These are phyloP conservation scores for Vombatus ursinus DNA, from an alignment of 2,113 vertebrate genomes.

Conservation along the genomic window DNA sequence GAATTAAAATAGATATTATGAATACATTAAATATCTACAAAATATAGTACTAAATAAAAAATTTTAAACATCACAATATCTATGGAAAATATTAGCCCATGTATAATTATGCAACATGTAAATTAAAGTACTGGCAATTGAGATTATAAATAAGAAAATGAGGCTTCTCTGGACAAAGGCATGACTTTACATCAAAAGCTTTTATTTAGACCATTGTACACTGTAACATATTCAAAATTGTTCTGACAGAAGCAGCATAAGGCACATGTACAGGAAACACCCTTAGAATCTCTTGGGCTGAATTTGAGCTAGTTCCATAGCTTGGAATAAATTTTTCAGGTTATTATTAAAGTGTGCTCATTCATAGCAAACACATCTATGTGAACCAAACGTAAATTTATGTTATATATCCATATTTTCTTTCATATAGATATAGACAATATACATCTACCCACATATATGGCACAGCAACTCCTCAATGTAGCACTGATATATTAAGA, in stretches of 20 bases:
- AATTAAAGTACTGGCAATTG: background rate
- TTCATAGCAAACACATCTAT: conserved; percentile 46
- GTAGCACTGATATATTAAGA: background rate
- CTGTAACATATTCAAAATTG: conserved; percentile 64
- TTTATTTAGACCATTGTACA: conserved; percentile 81
- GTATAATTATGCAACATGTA: background rate
- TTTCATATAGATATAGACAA: rapidly evolving
- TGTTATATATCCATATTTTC: background rate
- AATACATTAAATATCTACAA: background rate
- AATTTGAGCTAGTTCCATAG: conserved; percentile 20
- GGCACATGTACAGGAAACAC: conserved; percentile 49
- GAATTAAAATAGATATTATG: background rate
- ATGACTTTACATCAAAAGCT: conserved; percentile 34
- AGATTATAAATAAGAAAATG: background rate
- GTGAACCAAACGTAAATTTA: conserved; percentile 65
- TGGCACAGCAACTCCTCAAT: background rate
- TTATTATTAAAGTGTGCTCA: conserved; percentile 34
- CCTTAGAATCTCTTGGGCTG: conserved; percentile 39
- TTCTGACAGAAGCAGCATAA: conserved; percentile 55
- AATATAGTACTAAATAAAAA: background rate
- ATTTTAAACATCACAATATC: rapidly evolving
- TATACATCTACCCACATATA: background rate
- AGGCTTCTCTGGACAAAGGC: conserved; percentile 35
- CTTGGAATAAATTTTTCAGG: background rate
- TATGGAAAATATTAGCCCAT: background rate